Evolutionary conservation across 2,888 invertebrate species (phyloP).

Genomic region (Amblyjoppa proteus): DNA sequence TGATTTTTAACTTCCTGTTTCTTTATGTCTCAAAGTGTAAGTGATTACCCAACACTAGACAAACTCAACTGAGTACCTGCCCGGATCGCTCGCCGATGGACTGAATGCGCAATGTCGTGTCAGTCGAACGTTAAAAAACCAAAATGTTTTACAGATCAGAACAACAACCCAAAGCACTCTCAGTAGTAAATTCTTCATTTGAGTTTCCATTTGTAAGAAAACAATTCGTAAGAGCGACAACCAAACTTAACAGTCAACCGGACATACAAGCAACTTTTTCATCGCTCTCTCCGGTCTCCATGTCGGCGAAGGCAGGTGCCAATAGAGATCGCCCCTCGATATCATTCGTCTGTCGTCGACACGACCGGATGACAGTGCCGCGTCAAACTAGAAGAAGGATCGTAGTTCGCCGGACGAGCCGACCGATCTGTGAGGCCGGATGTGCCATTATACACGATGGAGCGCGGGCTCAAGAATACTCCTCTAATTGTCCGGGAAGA

Average conservation of each 20-base stretch:
- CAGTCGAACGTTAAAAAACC: not conserved
- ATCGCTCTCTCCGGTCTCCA: not conserved
- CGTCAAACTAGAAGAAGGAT: conserved; percentile 28
- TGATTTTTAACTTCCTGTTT: not conserved
- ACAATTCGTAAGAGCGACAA: not conserved
- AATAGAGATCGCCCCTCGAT: not conserved
- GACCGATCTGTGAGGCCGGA: conserved; percentile 74
- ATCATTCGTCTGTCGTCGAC: not conserved
- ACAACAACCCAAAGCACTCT: not conserved
- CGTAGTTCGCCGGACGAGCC: conserved; percentile 36
- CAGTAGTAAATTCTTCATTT: not conserved
- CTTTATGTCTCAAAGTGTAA: not conserved
- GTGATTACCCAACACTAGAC: not conserved
- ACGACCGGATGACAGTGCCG: not conserved
- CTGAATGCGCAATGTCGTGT: not conserved
- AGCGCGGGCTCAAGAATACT: conserved; percentile 62
- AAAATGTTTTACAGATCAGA: not conserved
- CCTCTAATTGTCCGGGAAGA: conserved; percentile 83
- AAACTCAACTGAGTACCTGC: not conserved
- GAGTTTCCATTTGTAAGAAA: not conserved
- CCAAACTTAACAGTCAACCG: not conserved
- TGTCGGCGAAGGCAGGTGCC: not conserved
- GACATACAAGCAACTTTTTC: not conserved
- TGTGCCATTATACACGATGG: conserved; percentile 80
- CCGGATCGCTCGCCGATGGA: not conserved